Base-by-base conservation (phyloP, 2,797 vertebrate species). In the Peromyscus eremicus region DNA sequence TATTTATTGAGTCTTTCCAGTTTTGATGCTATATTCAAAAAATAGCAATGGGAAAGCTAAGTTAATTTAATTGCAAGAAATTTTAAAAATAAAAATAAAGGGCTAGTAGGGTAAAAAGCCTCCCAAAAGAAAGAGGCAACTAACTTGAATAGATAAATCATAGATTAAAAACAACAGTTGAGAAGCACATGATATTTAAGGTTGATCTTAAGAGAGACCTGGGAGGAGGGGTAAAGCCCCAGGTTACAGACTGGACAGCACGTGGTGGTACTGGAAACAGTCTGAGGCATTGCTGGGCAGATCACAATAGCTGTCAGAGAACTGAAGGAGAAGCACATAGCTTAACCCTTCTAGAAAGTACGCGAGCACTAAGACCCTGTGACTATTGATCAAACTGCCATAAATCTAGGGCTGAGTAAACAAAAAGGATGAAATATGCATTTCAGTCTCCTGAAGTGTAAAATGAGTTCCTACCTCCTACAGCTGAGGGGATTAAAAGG, bases 11-110 rank as follows among this genome's bases (percentile, higher is more conserved):
- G 8, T 86, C 32, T 89, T 82, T 73, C 70, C 79, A 90, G 6
- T 95, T 90, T 84, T 91, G 82, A 83, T 62, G 2, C 21, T 75
- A 21, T 70, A 10, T 68, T 79, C 32, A 84, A 94, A 71, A 94
- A 96, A 91, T 17, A 93, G 25, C 71, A 95, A 95, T 40, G 32
- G 32, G 37, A 93, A 96, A 81, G 34, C 84, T 94, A 94, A 62
- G 92, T 88, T 40, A 8, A 49, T 46, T 92, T 34, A 86, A 32
- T 52, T 88, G 40, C 46, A 89, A 70, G 34, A 77, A 94, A 96
- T 85, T 49, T 81, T 23, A 49, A 73, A 76, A 76, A 43, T 40
- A 46, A 66, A 66, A 84, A 43, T 66, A 70, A 84, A 87, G 43
- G 8, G 2, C 68, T 92, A 49, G 92, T 40, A 34, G 4, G 84